phyloP scores from a whole-genome alignment of 1,140 invertebrate species.

The Eueides isabella region DNA sequence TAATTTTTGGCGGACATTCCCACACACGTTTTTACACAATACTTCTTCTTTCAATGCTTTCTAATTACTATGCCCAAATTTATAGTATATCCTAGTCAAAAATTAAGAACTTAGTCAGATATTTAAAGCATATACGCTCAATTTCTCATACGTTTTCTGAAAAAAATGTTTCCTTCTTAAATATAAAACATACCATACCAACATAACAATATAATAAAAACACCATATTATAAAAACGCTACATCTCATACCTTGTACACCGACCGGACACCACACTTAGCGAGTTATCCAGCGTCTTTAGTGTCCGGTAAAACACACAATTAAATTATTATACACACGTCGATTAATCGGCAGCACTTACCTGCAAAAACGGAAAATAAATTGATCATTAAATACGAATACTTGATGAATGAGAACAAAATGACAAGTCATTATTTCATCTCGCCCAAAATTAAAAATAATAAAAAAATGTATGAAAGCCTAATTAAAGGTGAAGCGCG shows the following conservation, averaged over 20 bases:
- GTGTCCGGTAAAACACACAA: constrained; percentile 26
- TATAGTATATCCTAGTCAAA: too few relatives aligned
- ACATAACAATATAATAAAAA: not conserved
- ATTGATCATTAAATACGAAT: constrained; percentile 6
- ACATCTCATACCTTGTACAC: constrained; percentile 9
- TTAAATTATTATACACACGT: constrained; percentile 24
- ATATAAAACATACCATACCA: not conserved
- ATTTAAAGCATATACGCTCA: too few relatives aligned
- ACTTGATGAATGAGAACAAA: not conserved
- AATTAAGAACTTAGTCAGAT: too few relatives aligned
- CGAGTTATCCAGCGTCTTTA: constrained; percentile 31
- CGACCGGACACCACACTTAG: constrained; percentile 32
- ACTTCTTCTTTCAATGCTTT: too few relatives aligned
- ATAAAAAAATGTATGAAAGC: constrained; percentile 1
- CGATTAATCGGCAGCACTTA: constrained; percentile 35
- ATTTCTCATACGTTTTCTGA: too few relatives aligned
- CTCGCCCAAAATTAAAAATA: not conserved
- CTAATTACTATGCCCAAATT: too few relatives aligned
- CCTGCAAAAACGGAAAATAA: constrained; percentile 38
- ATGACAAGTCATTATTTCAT: not conserved
- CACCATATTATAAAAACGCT: not conserved
- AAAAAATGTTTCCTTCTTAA: too few relatives aligned
- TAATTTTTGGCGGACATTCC: too few relatives aligned
- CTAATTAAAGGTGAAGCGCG: too few relatives aligned
- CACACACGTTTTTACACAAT: too few relatives aligned